Conservation (phyloP, 1,140 invertebrate species). For the Pentalonia nigronervosa region DNA sequence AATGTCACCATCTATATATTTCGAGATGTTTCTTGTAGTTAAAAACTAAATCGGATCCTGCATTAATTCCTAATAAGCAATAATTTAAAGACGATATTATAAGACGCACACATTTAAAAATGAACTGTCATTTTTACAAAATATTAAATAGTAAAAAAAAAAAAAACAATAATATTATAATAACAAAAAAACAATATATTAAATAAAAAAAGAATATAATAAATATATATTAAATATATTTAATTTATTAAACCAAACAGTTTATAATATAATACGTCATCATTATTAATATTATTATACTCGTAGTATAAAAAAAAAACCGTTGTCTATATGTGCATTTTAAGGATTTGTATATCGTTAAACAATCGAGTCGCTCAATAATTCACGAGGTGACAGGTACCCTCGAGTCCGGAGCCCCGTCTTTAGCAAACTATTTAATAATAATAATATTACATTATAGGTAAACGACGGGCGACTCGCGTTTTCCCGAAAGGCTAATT, state of each 20-base stretch:
- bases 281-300: too few relatives aligned
- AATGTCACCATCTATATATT: neutral
- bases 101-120: neutral
- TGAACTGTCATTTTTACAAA: too few relatives aligned
- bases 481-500: neutral
- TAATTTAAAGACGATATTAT: neutral
- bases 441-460: neutral
- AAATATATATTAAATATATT: too few relatives aligned
- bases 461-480: neutral
- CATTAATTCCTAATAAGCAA: neutral
- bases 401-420: neutral
- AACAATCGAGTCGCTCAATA: neutral
- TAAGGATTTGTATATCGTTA: neutral
- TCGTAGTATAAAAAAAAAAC: too few relatives aligned
- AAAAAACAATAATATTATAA: neutral
- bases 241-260: neutral
- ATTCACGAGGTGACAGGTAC: neutral
- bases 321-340: neutral
- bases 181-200: neutral
- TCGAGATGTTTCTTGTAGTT: neutral
- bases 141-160: too few relatives aligned
- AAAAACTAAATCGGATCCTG: neutral
- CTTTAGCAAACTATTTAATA: neutral
- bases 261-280: neutral
- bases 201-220: too few relatives aligned